Evolutionary conservation across 2,888 invertebrate genomes (phyloP).

Genomic region (Epirrhoe tristata): DNA sequence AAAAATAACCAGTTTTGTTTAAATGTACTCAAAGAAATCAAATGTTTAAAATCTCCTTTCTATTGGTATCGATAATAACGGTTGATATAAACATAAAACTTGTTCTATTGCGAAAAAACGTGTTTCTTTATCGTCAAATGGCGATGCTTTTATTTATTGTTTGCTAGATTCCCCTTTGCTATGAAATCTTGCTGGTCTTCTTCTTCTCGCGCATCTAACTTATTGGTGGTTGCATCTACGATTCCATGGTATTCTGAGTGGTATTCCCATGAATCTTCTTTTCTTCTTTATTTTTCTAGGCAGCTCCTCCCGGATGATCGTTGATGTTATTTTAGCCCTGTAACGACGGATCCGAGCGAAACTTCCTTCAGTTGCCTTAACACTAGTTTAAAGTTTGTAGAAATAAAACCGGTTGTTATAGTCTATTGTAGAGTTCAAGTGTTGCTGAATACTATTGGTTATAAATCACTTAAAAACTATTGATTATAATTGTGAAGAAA

Average conservation of each 20-base stretch:
- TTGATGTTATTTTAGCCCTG: constrained; percentile 75
- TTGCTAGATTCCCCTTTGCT: constrained; percentile 76
- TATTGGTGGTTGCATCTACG: constrained; percentile 69
- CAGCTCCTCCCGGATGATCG: constrained; percentile 81
- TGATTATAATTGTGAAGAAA: constrained; percentile 73
- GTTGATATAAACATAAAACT: constrained; percentile 86
- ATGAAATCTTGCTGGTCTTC: constrained; percentile 78
- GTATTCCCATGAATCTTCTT: constrained; percentile 68
- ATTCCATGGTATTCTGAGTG: constrained; percentile 69
- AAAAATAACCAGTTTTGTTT: constrained; percentile 86
- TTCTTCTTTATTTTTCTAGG: constrained; percentile 63
- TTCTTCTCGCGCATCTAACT: constrained; percentile 82
- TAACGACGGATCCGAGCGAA: constrained; percentile 77
- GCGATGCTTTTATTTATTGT: constrained; percentile 76
- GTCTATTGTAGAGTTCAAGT: constrained; percentile 79
- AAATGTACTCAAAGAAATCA: constrained; percentile 83
- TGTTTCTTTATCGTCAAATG: constrained; percentile 86
- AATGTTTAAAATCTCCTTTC: constrained; percentile 83
- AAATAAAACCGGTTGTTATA: constrained; percentile 76
- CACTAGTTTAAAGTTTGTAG: constrained; percentile 78
- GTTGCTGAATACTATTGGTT: constrained; percentile 82
- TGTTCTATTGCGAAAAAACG: constrained; percentile 87
- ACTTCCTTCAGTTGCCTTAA: constrained; percentile 82
- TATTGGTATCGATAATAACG: constrained; percentile 85
- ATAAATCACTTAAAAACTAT: constrained; percentile 82